Conservation (phyloP, 2,113 vertebrate genomes). For the Engraulis encrasicolus region DNA sequence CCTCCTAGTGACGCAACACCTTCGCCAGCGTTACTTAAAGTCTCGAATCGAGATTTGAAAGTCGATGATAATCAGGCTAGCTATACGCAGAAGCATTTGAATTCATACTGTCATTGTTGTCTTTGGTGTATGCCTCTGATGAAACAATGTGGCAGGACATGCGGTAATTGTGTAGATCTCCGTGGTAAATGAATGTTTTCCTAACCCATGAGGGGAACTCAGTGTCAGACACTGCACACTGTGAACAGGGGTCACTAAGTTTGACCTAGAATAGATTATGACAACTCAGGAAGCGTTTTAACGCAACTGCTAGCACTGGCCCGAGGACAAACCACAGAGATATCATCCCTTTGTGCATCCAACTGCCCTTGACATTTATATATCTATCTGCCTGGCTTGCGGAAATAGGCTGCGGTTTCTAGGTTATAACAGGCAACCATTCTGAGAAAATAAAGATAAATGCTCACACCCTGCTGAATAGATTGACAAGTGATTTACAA, state of each 20-base stretch:
- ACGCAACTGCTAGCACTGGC: not conserved
- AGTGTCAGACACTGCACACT: not conserved
- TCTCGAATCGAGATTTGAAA: no score
- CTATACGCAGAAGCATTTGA: no score
- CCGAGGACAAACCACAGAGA: slow-evolving; percentile 11
- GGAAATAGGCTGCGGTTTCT: slow-evolving; percentile 7
- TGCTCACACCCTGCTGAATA: not conserved
- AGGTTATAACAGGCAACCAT: not conserved
- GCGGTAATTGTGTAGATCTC: slow-evolving; percentile 64
- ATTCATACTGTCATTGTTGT: no score
- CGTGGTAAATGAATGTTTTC: slow-evolving; percentile 61
- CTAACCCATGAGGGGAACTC: not conserved
- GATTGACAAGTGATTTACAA: not conserved
- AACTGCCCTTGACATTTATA: slow-evolving; percentile 16
- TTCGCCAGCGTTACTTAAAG: no score
- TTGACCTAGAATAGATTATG: not conserved
- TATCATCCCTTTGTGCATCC: not conserved
- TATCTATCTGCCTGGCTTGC: not conserved
- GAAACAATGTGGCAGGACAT: slow-evolving; percentile 70
- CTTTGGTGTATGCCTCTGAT: slow-evolving; percentile 42
- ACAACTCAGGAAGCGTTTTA: slow-evolving; percentile 5
- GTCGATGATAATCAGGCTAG: no score
- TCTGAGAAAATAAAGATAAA: not conserved
- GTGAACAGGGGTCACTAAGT: not conserved
- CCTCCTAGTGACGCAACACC: no score